Evolutionary conservation across 1,140 invertebrate species (phyloP).

Genomic region (Anastatus disparis): DNA sequence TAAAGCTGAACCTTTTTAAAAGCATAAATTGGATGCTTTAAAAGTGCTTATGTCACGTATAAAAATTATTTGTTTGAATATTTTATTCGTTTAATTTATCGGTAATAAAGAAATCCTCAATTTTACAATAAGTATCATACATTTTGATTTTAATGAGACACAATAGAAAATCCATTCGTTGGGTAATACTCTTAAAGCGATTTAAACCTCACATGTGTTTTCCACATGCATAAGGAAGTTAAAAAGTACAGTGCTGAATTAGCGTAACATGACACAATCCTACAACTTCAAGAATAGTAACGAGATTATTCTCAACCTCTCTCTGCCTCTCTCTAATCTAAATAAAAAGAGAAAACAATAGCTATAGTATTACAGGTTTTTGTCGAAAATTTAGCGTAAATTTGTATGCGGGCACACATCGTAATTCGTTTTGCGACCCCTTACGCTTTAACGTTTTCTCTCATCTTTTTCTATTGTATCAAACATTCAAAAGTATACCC

Average conservation of each 20-base stretch:
- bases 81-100: too few relatives aligned
- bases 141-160: slow-evolving; percentile 22
- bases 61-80: too few relatives aligned
- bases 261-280: neutral
- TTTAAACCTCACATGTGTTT: slow-evolving; percentile 14
- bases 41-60: too few relatives aligned
- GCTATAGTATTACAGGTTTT: slow-evolving; percentile 12
- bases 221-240: neutral
- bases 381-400: slow-evolving; percentile 48
- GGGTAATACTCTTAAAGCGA: slow-evolving; percentile 9
- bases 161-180: neutral
- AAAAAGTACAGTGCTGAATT: too few relatives aligned
- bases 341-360: too few relatives aligned
- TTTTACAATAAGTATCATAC: too few relatives aligned
- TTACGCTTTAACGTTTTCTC: too few relatives aligned
- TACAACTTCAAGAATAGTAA: neutral
- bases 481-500: slow-evolving; percentile 32
- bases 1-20: too few relatives aligned
- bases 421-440: slow-evolving; percentile 52
- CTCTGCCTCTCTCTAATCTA: neutral
- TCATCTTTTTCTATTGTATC: slow-evolving; percentile 28
- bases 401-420: slow-evolving; percentile 51
- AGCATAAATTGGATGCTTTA: too few relatives aligned
- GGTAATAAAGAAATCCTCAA: too few relatives aligned
- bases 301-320: neutral